Conservation (phyloP, 2,113 vertebrate genomes). For the Callopanchax toddi region DNA sequence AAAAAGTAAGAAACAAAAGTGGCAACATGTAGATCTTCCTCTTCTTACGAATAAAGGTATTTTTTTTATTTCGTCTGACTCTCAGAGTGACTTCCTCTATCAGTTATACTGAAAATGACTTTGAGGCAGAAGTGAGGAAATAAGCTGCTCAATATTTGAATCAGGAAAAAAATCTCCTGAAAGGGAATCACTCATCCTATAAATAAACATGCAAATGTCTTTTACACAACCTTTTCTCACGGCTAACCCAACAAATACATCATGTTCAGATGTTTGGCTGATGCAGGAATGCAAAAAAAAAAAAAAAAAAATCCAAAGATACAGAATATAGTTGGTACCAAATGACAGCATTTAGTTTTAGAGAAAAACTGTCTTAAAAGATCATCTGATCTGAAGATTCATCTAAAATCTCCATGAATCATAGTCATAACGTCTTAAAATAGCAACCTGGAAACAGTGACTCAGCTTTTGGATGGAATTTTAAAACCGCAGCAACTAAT, state of each 20-base stretch:
- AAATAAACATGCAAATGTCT: slow-evolving; percentile 7
- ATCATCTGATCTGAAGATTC: background rate
- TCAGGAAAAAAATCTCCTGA: background rate
- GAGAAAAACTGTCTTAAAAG: background rate
- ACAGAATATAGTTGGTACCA: too few species aligned
- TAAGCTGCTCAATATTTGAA: background rate
- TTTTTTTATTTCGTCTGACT: slow-evolving; percentile 19
- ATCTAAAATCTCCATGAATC: slow-evolving; percentile 38
- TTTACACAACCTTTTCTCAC: background rate
- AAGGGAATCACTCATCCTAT: background rate
- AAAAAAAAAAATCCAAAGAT: too few species aligned
- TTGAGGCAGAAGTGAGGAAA: background rate
- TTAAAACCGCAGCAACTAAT: background rate
- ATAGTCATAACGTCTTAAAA: slow-evolving; percentile 51
- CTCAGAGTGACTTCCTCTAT: slow-evolving; percentile 66
- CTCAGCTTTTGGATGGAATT: slow-evolving; percentile 4
- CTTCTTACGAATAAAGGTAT: background rate
- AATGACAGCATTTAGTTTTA: too few species aligned
- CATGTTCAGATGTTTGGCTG: slow-evolving; percentile 1
- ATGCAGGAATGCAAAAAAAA: rapidly evolving
- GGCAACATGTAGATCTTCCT: background rate
- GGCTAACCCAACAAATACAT: background rate
- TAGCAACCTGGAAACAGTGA: slow-evolving; percentile 21
- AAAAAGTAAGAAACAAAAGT: slow-evolving; percentile 5
- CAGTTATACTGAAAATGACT: slow-evolving; percentile 38